A percentile compares a stretch with the other conserved stretches of the same genome.
Conservation (phyloP, 2,888 invertebrate genomes). For the Ditylenchus weischeri region DNA sequence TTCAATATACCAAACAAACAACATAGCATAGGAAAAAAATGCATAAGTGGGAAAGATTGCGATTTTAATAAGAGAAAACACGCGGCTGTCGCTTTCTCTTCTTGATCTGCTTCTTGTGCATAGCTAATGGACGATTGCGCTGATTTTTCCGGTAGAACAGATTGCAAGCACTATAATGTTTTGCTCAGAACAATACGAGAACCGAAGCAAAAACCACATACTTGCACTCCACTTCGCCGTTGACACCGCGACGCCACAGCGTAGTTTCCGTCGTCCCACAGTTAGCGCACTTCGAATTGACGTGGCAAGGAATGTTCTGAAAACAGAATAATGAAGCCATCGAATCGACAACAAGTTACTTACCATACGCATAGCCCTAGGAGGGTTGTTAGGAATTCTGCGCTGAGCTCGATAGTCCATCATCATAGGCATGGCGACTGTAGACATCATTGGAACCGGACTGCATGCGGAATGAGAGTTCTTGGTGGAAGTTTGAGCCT, state of each 20-base stretch:
- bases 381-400: too few relatives aligned
- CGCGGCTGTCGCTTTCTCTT: conserved; percentile 16
- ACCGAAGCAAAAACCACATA: conserved; percentile 11
- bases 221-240: conserved; percentile 30
- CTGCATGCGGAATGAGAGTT: too few relatives aligned
- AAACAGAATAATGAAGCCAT: neutral
- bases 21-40: too few relatives aligned
- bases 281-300: conserved; percentile 25
- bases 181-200: neutral
- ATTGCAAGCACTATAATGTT: conserved; percentile 27
- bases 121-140: conserved; percentile 18
- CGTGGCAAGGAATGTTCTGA: conserved; percentile 15
- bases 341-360: too few relatives aligned
- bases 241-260: conserved; percentile 26
- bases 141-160: conserved; percentile 30
- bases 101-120: conserved; percentile 20
- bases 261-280: conserved; percentile 26
- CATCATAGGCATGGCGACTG: too few relatives aligned
- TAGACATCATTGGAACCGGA: too few relatives aligned
- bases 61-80: too few relatives aligned
- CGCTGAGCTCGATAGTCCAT: too few relatives aligned
- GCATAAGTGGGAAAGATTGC: too few relatives aligned
- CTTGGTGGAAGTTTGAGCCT: too few relatives aligned
- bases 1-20: too few relatives aligned
- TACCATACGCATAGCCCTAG: too few relatives aligned